A percentile compares a stretch with the other conserved stretches of the same genome.
Evolutionary conservation across 1,140 invertebrate genomes (phyloP).

Genomic region (Arion vulgaris): DNA sequence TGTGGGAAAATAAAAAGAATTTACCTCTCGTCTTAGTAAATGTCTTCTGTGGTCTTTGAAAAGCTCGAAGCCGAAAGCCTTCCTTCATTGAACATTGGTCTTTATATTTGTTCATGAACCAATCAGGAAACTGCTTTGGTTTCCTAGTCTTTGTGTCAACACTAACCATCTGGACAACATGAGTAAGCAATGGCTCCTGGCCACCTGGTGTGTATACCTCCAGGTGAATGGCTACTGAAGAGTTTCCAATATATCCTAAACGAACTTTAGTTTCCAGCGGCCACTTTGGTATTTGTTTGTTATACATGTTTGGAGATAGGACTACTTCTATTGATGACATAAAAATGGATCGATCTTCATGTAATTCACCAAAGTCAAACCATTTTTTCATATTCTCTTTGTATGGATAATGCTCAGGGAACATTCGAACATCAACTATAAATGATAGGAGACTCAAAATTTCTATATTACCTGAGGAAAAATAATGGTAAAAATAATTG

Average conservation of each 20-base stretch:
- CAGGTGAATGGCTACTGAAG: not conserved
- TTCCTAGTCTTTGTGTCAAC: slow-evolving; percentile 18
- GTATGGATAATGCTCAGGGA: not conserved
- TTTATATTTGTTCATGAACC: slow-evolving; percentile 20
- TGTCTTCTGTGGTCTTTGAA: not conserved
- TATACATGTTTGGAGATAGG: not conserved
- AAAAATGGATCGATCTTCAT: not conserved
- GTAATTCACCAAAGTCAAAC: not conserved
- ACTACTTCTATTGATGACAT: not conserved
- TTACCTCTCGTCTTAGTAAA: slow-evolving; percentile 12
- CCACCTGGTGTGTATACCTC: not conserved
- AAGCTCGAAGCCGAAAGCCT: not conserved
- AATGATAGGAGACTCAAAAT: not conserved
- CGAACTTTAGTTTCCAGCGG: not conserved
- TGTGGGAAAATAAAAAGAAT: not conserved
- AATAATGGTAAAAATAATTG: not conserved
- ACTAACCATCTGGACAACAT: not conserved
- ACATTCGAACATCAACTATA: not conserved
- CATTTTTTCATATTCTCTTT: not conserved
- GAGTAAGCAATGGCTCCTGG: not conserved
- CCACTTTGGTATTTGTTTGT: slow-evolving; percentile 7
- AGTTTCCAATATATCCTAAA: not conserved
- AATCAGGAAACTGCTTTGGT: slow-evolving; percentile 11
- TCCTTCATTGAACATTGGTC: not conserved
- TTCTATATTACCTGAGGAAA: not conserved